Evolutionary conservation across 1,140 invertebrate species (phyloP), one percentile per base, ranked within the genome.

Genomic region (Nephila pilipes): DNA sequence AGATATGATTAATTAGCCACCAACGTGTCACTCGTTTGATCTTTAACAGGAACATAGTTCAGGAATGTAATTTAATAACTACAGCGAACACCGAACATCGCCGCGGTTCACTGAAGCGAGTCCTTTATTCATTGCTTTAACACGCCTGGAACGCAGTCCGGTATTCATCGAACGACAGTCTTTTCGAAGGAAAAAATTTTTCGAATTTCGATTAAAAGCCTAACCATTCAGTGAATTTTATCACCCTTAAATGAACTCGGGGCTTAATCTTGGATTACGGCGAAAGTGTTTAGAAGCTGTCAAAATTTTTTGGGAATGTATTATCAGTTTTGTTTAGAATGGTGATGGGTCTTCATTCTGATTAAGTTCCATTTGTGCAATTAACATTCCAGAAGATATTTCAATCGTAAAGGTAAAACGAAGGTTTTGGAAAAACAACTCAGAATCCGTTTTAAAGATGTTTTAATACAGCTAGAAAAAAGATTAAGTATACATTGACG

Each of bases 1-100:
- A 25, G 69, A 75, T 75, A 75, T 75, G 69, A 75, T 75, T 75
- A 75, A 75, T 75, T 75, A 75, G 36, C 36, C n/a, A n/a, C 12
- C 4, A 75, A 32, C 16, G 69, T 36, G 69, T 75, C 69, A 75
- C 69, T 1, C 25, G 16, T 75, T 32, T 75, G 69, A 75, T 75
- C 69, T 75, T 36, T 32, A 36, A 18, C 69, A 20, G 0, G 69
- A 75, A 36, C 29, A 75, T 18, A 29, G 69, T 29, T 75, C 32
- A 16, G 69, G 14, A 75, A 36, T 6, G 69, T 29, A 75, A 36
- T 69, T 75, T 75, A 75, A 75, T 75, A 75, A 75, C 12, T 75
- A 6, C 10, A 36, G 0, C 10, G 16, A 75, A 36, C 69, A 75
- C n/a, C n/a, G 69, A 16, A 32, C 36, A 14, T 29, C 29, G 69